Evolutionary conservation across 2,888 invertebrate genomes (phyloP).

Genomic region (Epinotia brunnichana): DNA sequence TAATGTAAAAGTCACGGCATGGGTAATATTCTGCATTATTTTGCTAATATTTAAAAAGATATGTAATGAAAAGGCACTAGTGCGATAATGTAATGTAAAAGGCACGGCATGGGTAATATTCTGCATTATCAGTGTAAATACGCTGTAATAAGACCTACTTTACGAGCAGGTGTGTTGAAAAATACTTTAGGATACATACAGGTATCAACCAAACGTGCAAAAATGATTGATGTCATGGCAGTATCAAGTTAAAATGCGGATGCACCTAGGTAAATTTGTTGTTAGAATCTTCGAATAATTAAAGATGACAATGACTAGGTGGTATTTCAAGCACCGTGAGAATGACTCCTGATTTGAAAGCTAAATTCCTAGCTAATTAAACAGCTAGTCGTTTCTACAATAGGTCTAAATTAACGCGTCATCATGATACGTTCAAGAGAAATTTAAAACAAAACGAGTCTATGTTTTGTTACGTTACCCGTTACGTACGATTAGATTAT

Average conservation of each 20-base stretch:
- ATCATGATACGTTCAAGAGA: constrained; percentile 36
- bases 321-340: constrained; percentile 36
- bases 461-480: constrained; percentile 38
- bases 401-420: constrained; percentile 36
- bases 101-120: no score
- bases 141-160: no score
- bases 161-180: no score
- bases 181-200: no score
- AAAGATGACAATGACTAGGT: constrained; percentile 16
- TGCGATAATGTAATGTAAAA: no score
- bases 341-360: constrained; percentile 38
- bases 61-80: no score
- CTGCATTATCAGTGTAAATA: no score
- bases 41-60: no score
- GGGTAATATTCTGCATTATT: no score
- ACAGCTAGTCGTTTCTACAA: constrained; percentile 30
- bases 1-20: no score
- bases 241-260: constrained; percentile 1
- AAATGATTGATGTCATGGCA: background rate
- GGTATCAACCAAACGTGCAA: background rate
- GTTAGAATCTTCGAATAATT: constrained; percentile 28
- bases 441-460: constrained; percentile 42
- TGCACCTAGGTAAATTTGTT: constrained; percentile 4
- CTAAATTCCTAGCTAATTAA: constrained; percentile 40
- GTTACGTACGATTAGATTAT: constrained; percentile 41